Base-by-base conservation (phyloP, 1,140 invertebrate genomes). In the Apis florea region DNA sequence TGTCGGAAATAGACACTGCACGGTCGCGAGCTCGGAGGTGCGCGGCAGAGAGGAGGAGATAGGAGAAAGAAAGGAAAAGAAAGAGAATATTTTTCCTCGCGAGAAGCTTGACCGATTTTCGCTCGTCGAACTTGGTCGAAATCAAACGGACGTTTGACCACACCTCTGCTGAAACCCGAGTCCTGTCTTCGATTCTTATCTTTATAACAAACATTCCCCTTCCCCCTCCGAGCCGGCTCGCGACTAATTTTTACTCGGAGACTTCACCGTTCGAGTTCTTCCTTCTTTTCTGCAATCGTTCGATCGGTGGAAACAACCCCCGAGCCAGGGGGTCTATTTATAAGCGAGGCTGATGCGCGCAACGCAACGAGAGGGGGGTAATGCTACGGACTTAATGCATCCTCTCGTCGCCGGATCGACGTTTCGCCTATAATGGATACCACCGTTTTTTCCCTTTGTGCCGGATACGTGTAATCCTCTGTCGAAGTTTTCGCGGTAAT, bases 401-500 rank as follows among this genome's bases (percentile, higher is more conserved):
- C 81, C 75, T 73, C 71, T 70, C 63, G 83, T 78, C 78, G 69
- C 67, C 31, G 31, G 3, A 84, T 83, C 81, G 83, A 61, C 24
- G 69, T 83, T 85, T 85, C 81, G 74, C 75, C 26, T 81, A 75
- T 85, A 85, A 85, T 85, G 83, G 80, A 85, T 72, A 82, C 79
- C 10, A 56, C 74, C 74, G 56, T 40, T 77, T 71, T 79, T 77
- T 82, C 74, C 72, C 79, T 84, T 82, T 82, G 72, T 76, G 69
- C 68, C 54, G 72, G 74, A 75, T 81, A 81, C 79, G 51, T 81
- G 58, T 77, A 81, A 84, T 77, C 80, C 81, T 72, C 56, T 82
- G 83, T 84, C 83, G 83, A 84, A 84, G 67, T 40, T 84, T 84
- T 82, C 73, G 67, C 47, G 68, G 74, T 77, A 84, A 84, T 84